phyloP scores from a whole-genome alignment of 2,888 invertebrate genomes.

The Sphaerophoria taeniata region DNA sequence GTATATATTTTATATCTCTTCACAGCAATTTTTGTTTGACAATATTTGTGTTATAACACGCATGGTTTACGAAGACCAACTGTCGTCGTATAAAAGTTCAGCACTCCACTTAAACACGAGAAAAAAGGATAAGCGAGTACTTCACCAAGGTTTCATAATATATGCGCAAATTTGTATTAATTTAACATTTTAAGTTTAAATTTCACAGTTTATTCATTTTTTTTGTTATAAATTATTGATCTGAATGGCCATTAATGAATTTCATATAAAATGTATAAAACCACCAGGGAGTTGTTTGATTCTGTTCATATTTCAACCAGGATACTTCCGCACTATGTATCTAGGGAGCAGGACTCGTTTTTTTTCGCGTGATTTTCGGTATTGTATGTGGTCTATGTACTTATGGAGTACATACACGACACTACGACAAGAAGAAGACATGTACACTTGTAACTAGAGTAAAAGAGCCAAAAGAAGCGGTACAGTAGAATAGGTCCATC shows the following conservation, averaged over 20 bases:
- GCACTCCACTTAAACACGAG: constrained; percentile 33
- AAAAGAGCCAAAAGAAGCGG: constrained; percentile 65
- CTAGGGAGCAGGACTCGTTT: constrained; percentile 38
- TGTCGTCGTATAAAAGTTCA: constrained; percentile 62
- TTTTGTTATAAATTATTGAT: constrained; percentile 31
- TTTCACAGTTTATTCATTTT: constrained; percentile 15
- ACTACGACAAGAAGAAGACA: constrained; percentile 60
- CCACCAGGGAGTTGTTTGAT: constrained; percentile 19
- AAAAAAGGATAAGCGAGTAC: constrained; percentile 15
- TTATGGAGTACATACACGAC: constrained; percentile 65
- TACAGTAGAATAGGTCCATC: constrained; percentile 73
- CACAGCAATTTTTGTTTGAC: constrained; percentile 62
- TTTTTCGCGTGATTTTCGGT: constrained; percentile 59
- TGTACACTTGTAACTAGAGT: constrained; percentile 64
- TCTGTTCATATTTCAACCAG: constrained; percentile 5
- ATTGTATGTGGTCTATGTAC: constrained; percentile 70
- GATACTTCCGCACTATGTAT: constrained; percentile 52
- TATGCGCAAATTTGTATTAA: constrained; percentile 21
- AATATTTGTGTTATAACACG: constrained; percentile 69
- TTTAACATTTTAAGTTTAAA: constrained; percentile 28
- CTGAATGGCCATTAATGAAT: constrained; percentile 21
- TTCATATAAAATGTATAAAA: constrained; percentile 15
- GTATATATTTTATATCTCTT: constrained; percentile 42
- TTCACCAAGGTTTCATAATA: constrained; percentile 20
- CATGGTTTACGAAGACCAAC: constrained; percentile 67